Evolutionary conservation across 2,888 invertebrate species (phyloP), one percentile per base, ranked within the genome.

Genomic region (Polyommatus iphigenia): DNA sequence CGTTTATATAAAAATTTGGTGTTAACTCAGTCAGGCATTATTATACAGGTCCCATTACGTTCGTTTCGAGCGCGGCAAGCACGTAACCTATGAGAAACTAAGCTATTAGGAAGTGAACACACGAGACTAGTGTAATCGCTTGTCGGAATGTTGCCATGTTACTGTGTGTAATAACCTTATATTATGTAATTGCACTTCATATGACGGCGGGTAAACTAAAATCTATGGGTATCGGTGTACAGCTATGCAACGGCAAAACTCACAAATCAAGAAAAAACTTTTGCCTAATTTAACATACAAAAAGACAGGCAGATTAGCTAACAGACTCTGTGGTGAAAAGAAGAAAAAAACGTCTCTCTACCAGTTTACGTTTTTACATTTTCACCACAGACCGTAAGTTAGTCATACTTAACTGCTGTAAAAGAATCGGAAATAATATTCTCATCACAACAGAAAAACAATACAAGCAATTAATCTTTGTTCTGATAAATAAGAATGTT

Each of bases 1-100:
- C 84, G 77, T 85, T 84, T 80, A 81, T 86, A 87, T 87, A 85
- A 87, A 85, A 89, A 89, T 89, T 91, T 91, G 91, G 91, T 91
- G 90, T 91, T 89, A 85, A 85, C 86, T 90, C 90, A 90, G 90
- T 91, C 90, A 88, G 86, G 87, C 87, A 87, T 86, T 87, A 83
- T 82, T 84, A 86, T 87, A 89, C 89, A 89, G 90, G 90, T 90
- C 90, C 90, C 90, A 87, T 89, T 86, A 86, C 85, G 80, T 81
- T 81, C 77, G 78, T 80, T 81, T 85, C 82, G 85, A 85, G 84
- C 83, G 85, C 84, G 84, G 85, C 84, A 80, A 81, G 82, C 83
- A 82, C 79, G 82, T 83, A 82, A 83, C 78, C 81, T 83, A 81
- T 80, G 79, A 82, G 79, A 80, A 84, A 85, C 83, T 86, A 85